Percentiles rank a stretch among this genome's conserved stretches.
These are phyloP conservation scores for Mellilla xanthometata DNA, from an alignment of 2,888 invertebrate species.

Conservation along the genomic window DNA sequence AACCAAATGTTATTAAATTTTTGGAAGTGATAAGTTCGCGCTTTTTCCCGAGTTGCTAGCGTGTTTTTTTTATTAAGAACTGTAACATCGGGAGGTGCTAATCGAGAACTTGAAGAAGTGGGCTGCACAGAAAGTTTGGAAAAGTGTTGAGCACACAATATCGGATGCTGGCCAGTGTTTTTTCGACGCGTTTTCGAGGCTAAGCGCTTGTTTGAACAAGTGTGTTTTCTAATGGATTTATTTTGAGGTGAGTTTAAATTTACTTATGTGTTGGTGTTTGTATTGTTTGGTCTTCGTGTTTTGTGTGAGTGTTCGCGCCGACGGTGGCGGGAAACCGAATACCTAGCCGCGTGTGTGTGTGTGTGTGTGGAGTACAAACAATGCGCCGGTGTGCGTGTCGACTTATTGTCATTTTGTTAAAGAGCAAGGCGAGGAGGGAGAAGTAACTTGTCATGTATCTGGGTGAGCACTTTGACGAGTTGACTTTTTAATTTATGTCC, in stretches of 20 bases:
- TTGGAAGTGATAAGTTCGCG: conserved; percentile 30
- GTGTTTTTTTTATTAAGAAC: too few species aligned
- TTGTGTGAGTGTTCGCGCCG: conserved; percentile 78
- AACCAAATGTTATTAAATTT: conserved; percentile 37
- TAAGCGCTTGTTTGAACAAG: conserved; percentile 83
- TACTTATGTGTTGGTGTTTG: conserved; percentile 81
- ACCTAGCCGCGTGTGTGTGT: conserved; percentile 67
- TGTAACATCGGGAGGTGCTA: conserved; percentile 56
- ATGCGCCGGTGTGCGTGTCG: conserved; percentile 60
- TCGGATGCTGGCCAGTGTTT: conserved; percentile 75
- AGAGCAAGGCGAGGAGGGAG: conserved; percentile 77
- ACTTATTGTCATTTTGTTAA: conserved; percentile 79
- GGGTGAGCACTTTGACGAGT: conserved; percentile 78
- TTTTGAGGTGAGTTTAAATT: conserved; percentile 83
- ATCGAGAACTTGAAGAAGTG: conserved; percentile 45
- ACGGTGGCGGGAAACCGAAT: conserved; percentile 82
- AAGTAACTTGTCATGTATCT: conserved; percentile 80
- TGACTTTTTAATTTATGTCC: conserved; percentile 75
- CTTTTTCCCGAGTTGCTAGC: conserved; percentile 39
- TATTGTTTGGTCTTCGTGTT: conserved; percentile 79
- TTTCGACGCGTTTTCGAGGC: conserved; percentile 82
- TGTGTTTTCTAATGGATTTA: conserved; percentile 84
- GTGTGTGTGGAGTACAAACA: conserved; percentile 78
- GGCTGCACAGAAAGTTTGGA: conserved; percentile 74
- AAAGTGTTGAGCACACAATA: conserved; percentile 73